A percentile compares a stretch with the other conserved stretches of the same genome.
phyloP scores from a whole-genome alignment of 2,113 vertebrate genomes.

The Boleophthalmus pectinirostris region DNA sequence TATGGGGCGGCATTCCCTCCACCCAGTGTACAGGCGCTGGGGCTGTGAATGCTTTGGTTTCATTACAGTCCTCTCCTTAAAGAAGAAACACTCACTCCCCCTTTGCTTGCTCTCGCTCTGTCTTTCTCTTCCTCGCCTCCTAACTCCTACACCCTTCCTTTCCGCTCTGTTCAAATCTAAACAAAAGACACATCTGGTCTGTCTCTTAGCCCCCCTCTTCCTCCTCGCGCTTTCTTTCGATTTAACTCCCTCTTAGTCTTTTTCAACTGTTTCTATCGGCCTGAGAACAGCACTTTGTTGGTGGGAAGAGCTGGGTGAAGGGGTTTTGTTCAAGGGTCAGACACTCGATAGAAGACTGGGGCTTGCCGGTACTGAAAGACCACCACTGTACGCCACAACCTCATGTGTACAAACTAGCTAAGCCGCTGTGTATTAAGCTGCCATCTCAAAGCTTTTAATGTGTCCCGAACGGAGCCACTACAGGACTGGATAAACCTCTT shows the following conservation, averaged over 20 bases:
- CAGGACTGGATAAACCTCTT: not conserved
- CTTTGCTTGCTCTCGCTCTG: conserved; percentile 59
- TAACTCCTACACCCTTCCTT: conserved; percentile 79
- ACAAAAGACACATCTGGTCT: conserved; percentile 86
- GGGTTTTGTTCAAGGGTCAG: conserved; percentile 57
- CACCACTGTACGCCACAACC: conserved; percentile 27
- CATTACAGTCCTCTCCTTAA: conserved; percentile 63
- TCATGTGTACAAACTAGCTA: conserved; percentile 48
- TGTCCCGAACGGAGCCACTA: conserved; percentile 3
- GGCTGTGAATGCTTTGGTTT: conserved; percentile 75
- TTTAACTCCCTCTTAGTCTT: conserved; percentile 55
- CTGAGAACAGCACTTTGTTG: conserved; percentile 61
- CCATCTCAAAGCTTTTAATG: conserved; percentile 15
- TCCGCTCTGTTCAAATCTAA: conserved; percentile 80
- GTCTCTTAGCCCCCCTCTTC: conserved; percentile 66
- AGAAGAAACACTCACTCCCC: conserved; percentile 43
- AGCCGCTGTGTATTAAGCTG: conserved; percentile 29
- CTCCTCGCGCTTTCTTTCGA: conserved; percentile 49
- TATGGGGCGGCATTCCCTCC: conserved; percentile 41
- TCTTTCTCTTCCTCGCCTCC: conserved; percentile 62
- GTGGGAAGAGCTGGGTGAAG: conserved; percentile 54
- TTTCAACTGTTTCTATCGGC: conserved; percentile 57
- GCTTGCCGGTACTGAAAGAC: conserved; percentile 32
- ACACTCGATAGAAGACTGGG: conserved; percentile 50
- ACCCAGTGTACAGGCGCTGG: conserved; percentile 45